A percentile compares a stretch with the other conserved stretches of the same genome.
These are phyloP conservation scores for Fragum fragum DNA, from an alignment of 2,888 invertebrate genomes.

Conservation along the genomic window DNA sequence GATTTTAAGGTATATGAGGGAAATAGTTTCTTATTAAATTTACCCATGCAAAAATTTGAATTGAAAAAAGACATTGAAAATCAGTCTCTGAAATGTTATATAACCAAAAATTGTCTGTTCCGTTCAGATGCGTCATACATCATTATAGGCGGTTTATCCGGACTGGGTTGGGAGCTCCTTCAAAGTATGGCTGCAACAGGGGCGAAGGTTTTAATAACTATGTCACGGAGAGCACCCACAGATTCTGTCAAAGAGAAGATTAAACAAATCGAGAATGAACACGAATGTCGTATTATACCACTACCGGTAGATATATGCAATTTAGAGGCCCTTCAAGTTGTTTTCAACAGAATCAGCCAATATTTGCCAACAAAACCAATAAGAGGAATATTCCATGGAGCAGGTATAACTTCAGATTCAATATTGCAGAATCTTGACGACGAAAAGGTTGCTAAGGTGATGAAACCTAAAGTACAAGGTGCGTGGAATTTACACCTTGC, in stretches of 20 bases:
- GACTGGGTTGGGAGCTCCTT: conserved; percentile 76
- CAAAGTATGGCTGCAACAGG: conserved; percentile 65
- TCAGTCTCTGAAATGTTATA: not conserved
- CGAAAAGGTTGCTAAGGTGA: conserved; percentile 41
- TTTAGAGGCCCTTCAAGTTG: not conserved
- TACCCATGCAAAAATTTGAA: not conserved
- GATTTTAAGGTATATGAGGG: too few species aligned
- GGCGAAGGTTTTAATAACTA: conserved; percentile 67
- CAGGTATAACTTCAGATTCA: conserved; percentile 63
- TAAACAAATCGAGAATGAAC: not conserved
- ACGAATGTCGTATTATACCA: not conserved
- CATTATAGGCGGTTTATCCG: conserved; percentile 76
- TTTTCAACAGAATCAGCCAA: not conserved
- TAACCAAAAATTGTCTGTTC: conserved; percentile 36
- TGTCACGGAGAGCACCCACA: conserved; percentile 66
- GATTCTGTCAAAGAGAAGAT: not conserved
- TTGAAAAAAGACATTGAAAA: not conserved
- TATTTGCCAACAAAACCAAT: conserved; percentile 33
- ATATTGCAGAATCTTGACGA: conserved; percentile 51
- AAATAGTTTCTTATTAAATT: not conserved
- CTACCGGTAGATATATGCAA: not conserved
- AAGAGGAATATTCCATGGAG: conserved; percentile 71
- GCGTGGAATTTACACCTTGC: conserved; percentile 73
- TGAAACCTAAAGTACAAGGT: conserved; percentile 70
- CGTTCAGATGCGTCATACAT: conserved; percentile 64